Conservation (phyloP, 2,888 invertebrate species). For the Hemicrepidius hirtus region DNA sequence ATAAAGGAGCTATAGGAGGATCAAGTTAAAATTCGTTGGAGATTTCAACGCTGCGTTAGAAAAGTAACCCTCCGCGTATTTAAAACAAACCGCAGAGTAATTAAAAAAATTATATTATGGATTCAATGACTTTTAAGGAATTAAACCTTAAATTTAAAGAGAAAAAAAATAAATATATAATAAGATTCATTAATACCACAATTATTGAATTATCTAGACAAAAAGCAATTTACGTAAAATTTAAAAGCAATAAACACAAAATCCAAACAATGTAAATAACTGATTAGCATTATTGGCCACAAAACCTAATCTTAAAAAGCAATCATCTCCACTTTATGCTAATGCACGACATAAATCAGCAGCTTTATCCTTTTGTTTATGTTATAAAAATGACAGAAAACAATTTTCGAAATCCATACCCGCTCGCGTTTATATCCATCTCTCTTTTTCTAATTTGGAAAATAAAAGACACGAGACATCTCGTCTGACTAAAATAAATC, state of each 20-base stretch:
- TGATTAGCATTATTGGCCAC: slow-evolving; percentile 55
- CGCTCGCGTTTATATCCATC: slow-evolving; percentile 7
- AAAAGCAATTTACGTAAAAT: slow-evolving; percentile 36
- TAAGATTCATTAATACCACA: neutral
- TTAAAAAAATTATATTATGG: no score
- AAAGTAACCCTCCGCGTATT: no score
- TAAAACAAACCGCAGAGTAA: no score
- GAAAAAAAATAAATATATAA: neutral
- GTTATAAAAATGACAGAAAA: slow-evolving; percentile 54
- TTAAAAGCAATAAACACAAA: slow-evolving; percentile 50
- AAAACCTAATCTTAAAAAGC: slow-evolving; percentile 53
- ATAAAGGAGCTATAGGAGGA: no score
- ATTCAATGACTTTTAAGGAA: no score
- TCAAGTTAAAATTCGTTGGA: no score
- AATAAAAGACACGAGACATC: slow-evolving; percentile 24
- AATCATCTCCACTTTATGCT: slow-evolving; percentile 57
- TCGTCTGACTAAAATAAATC: slow-evolving; percentile 29
- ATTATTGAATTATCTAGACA: slow-evolving; percentile 31
- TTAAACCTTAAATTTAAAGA: no score
- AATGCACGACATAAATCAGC: slow-evolving; percentile 58
- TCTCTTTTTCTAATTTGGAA: slow-evolving; percentile 21
- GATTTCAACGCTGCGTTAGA: no score
- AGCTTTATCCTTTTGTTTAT: slow-evolving; percentile 58
- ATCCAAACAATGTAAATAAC: slow-evolving; percentile 53
- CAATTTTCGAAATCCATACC: slow-evolving; percentile 34